Percentiles rank a stretch among this genome's conserved stretches.
These are phyloP conservation scores for Zosterops borbonicus DNA, from an alignment of 2,113 vertebrate genomes.

Conservation along the genomic window DNA sequence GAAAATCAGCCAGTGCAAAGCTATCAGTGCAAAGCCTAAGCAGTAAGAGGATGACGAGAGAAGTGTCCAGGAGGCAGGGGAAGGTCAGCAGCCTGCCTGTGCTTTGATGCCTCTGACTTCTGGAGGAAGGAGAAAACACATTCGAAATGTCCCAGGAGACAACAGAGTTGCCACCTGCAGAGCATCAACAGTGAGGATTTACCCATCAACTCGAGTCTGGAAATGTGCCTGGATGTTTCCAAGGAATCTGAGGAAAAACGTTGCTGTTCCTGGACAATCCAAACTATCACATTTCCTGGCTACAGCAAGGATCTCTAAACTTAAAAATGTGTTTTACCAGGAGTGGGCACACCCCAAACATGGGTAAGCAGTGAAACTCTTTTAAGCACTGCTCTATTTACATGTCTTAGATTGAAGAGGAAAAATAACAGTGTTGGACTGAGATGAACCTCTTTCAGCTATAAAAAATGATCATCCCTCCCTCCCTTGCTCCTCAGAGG, in stretches of 20 bases:
- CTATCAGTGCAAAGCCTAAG: neutral
- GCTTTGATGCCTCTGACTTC: neutral
- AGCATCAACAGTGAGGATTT: neutral
- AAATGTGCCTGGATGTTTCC: slow-evolving; percentile 22
- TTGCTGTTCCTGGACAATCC: slow-evolving; percentile 48
- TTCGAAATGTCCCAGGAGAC: neutral
- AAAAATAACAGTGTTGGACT: neutral
- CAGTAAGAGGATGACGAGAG: neutral
- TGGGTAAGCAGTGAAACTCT: neutral
- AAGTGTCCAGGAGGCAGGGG: neutral
- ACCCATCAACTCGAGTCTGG: neutral
- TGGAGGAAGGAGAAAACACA: neutral
- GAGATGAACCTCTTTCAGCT: neutral
- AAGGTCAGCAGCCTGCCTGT: neutral
- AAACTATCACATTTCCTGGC: slow-evolving; percentile 19
- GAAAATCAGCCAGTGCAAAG: neutral
- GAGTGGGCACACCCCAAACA: neutral
- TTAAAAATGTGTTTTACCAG: slow-evolving; percentile 5
- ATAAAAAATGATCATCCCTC: neutral
- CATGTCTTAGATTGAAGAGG: neutral
- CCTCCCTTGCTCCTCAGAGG: neutral
- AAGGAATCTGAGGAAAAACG: slow-evolving; percentile 9
- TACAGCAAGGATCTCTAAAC: neutral
- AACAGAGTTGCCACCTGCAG: neutral
- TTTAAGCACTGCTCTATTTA: neutral